Evolutionary conservation across 35 echinoderm and acorn worm genomes (phyloP).

Genomic region (Patiria miniata): DNA sequence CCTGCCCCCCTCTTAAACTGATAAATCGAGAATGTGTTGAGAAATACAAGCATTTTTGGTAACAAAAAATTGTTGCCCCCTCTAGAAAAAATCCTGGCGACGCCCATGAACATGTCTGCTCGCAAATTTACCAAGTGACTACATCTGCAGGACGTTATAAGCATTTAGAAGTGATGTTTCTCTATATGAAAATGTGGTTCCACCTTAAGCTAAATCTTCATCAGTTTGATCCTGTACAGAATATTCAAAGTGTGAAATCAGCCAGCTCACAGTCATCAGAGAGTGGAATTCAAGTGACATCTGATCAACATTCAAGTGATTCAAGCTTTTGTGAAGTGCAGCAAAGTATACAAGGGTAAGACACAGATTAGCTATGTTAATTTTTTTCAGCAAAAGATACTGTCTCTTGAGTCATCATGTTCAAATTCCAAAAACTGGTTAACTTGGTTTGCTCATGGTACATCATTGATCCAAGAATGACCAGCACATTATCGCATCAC

Average conservation of each 20-base stretch:
- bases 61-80: no score
- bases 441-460: no score
- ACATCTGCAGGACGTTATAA: neutral
- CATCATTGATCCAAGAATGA: no score
- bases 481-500: no score
- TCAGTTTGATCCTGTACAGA: neutral
- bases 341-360: neutral
- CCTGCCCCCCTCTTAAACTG: no score
- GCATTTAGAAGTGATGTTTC: neutral
- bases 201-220: neutral
- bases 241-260: neutral
- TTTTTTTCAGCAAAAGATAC: no score
- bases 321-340: neutral
- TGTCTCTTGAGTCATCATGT: no score
- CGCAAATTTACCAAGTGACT: neutral
- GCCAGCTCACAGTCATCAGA: neutral
- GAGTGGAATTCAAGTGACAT: constrained; percentile 7
- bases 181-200: neutral
- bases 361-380: neutral
- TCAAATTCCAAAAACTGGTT: no score
- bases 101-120: no score
- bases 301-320: constrained; percentile 5
- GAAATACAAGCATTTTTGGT: no score
- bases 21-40: no score
- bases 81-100: no score